phyloP scores from a whole-genome alignment of 2,888 invertebrate species.

The Formica aserva region DNA sequence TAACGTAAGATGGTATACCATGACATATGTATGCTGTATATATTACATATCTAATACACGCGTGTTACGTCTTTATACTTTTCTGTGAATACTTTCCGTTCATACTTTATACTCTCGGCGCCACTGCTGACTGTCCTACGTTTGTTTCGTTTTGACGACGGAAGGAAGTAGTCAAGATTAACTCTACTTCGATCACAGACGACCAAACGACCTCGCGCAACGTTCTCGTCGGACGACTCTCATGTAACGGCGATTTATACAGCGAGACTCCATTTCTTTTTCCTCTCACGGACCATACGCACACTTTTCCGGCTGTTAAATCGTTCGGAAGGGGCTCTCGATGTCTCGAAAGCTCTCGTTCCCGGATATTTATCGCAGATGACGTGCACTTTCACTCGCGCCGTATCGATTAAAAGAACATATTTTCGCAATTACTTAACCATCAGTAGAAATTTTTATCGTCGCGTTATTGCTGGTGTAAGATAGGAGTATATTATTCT shows the following conservation, averaged over 20 bases:
- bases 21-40: conserved; percentile 35
- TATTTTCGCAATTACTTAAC: conserved; percentile 35
- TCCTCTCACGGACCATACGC: conserved; percentile 53
- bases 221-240: conserved; percentile 30
- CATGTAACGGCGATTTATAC: conserved; percentile 37
- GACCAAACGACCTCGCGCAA: conserved; percentile 61
- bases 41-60: conserved; percentile 50
- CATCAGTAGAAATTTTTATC: conserved; percentile 9
- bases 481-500: background rate
- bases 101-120: conserved; percentile 60
- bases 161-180: conserved; percentile 51
- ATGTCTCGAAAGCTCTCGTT: conserved; percentile 35
- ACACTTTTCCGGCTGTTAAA: conserved; percentile 35
- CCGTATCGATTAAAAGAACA: conserved; percentile 38
- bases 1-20: background rate
- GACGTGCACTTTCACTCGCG: conserved; percentile 29
- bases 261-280: conserved; percentile 49
- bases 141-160: conserved; percentile 68
- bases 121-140: conserved; percentile 65
- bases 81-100: conserved; percentile 53
- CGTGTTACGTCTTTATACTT: conserved; percentile 48
- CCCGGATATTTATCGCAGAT: conserved; percentile 27
- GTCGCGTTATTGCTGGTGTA: background rate
- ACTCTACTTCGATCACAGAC: conserved; percentile 57
- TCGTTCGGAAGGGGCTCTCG: conserved; percentile 17